Evolutionary conservation across 2,797 vertebrate genomes (phyloP).

Genomic region (Heliangelus exortis): DNA sequence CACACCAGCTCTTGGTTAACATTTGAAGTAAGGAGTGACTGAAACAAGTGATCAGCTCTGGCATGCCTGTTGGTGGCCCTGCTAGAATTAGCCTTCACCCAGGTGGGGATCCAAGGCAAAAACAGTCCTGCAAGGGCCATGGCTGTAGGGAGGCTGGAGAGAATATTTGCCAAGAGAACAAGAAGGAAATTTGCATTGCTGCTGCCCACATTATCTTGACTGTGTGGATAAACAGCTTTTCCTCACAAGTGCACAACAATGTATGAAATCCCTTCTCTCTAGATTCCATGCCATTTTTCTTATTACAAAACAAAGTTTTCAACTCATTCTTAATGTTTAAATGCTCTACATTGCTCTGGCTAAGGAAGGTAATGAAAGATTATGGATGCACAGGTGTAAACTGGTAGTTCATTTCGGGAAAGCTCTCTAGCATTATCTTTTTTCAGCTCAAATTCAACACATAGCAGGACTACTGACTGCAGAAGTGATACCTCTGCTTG

Average conservation of each 20-base stretch:
- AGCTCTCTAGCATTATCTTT: not conserved
- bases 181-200: not conserved
- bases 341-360: not conserved
- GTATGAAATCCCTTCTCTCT: not conserved
- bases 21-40: not conserved
- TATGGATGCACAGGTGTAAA: not conserved
- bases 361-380: not conserved
- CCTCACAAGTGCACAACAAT: not conserved
- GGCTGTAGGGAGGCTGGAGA: not conserved
- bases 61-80: not conserved
- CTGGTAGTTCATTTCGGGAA: not conserved
- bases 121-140: not conserved
- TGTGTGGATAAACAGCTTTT: not conserved
- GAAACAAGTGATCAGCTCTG: not conserved
- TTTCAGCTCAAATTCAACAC: not conserved
- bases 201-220: not conserved
- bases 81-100: not conserved
- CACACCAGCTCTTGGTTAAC: not conserved
- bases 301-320: not conserved
- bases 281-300: not conserved
- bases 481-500: not conserved
- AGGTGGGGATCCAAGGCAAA: not conserved
- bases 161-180: not conserved
- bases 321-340: not conserved
- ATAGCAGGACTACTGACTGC: not conserved